Evolutionary conservation across 2,113 vertebrate species (phyloP).

Genomic region (Tychaedon coryphoeus): DNA sequence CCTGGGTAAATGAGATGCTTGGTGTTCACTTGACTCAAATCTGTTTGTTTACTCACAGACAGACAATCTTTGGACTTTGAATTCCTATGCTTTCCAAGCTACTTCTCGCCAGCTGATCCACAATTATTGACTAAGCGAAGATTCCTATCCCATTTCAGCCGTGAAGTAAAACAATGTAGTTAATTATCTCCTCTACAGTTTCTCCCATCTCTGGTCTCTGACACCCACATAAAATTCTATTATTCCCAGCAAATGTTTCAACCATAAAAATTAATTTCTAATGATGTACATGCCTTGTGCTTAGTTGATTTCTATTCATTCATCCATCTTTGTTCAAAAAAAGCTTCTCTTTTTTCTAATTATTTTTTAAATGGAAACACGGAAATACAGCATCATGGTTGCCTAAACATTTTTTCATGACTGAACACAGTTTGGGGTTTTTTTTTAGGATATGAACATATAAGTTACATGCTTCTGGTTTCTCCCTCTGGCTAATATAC

Average conservation of each 20-base stretch:
- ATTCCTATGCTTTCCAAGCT: not conserved
- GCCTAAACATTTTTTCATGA: not conserved
- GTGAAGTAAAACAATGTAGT: not conserved
- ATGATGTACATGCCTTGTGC: not conserved
- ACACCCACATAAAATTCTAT: not conserved
- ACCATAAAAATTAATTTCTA: not conserved
- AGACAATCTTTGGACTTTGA: not conserved
- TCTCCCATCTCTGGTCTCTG: not conserved
- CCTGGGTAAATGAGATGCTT: not conserved
- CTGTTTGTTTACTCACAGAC: not conserved
- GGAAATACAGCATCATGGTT: not conserved
- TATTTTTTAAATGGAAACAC: not conserved
- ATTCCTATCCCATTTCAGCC: not conserved
- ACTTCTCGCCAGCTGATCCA: not conserved
- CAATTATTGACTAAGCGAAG: not conserved
- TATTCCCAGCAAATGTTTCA: not conserved
- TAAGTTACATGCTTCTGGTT: not conserved
- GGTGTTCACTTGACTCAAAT: not conserved
- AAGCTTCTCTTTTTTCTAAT: not conserved
- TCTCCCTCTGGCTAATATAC: not conserved
- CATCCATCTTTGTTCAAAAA: not conserved
- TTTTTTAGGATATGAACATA: not conserved
- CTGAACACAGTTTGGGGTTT: rapidly evolving
- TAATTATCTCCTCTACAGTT: not conserved
- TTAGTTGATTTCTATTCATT: not conserved